These are phyloP conservation scores for Crepidodera aurea DNA, from an alignment of 2,888 invertebrate genomes.

Conservation along the genomic window DNA sequence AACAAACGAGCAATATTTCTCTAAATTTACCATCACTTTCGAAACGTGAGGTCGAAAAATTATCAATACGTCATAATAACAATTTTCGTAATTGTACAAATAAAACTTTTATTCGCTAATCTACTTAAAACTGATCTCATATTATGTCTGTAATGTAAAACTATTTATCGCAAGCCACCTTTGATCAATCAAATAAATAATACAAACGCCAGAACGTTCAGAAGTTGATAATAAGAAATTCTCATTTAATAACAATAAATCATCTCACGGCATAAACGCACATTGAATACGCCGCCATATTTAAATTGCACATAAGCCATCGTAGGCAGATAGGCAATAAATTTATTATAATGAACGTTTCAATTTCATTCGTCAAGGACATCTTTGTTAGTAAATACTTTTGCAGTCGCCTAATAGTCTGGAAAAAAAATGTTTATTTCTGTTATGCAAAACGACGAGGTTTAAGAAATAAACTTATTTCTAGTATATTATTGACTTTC, in stretches of 20 bases:
- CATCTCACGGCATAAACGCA: not conserved
- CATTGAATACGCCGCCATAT: conserved; percentile 9
- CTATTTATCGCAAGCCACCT: conserved; percentile 1
- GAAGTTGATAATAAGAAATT: conserved; percentile 11
- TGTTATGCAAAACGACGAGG: too few species aligned
- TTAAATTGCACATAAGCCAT: conserved; percentile 7
- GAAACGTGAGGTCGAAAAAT: too few species aligned
- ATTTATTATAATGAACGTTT: conserved; percentile 21
- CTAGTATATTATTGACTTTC: too few species aligned
- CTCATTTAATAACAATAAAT: conserved; percentile 18
- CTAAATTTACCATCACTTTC: too few species aligned
- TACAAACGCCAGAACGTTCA: not conserved
- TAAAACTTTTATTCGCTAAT: too few species aligned
- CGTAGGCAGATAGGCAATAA: conserved; percentile 20
- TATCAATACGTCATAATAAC: too few species aligned
- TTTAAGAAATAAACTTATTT: too few species aligned
- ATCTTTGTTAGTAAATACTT: conserved; percentile 12
- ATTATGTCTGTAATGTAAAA: too few species aligned
- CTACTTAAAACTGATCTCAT: too few species aligned
- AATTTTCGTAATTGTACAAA: too few species aligned
- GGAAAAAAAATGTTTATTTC: too few species aligned
- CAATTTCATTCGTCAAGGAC: conserved; percentile 23
- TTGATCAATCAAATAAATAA: conserved; percentile 6
- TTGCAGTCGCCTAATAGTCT: not conserved
- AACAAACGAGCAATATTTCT: too few species aligned